Base-by-base conservation (phyloP, 2,888 invertebrate genomes). In the Lasioglossum lativentre region DNA sequence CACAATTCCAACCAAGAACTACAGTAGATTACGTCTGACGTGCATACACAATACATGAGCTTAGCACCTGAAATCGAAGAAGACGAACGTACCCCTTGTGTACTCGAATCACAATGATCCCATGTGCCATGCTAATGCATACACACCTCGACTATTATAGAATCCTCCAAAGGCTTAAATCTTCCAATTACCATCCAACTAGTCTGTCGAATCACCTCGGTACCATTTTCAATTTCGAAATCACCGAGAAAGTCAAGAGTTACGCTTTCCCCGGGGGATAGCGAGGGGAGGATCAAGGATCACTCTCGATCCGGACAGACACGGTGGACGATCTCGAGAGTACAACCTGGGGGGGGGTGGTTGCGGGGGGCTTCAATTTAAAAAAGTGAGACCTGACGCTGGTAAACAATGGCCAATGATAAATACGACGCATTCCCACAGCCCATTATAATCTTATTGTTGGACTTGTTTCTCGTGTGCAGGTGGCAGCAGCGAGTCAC, bases 391-490 rank as follows among this genome's bases (percentile, higher is more conserved):
- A 92, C 82, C 90, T 90, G 88, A 91, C 91, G 90, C 90, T 86
- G 88, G 91, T 92, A 93, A 93, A 94, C 93, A 93, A 94, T 93
- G 92, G 91, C 79, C 92, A 91, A 93, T 94, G 94, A 94, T 94
- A 94, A 93, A 94, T 94, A 93, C 90, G 91, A 89, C 89, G 92
- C 91, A 92, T 92, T 93, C 92, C 91, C 91, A 89, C 90, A 80
- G 93, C 90, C 93, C 93, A 92, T 94, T 94, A 94, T 93, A 92
- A 93, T 94, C 93, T 94, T 92, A 94, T 94, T 94, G 93, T 93
- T 94, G 92, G 91, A 91, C 91, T 93, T 91, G 93, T 93, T 94
- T 92, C 89, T 92, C 91, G 87, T 91, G 89, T 88, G 92, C 92
- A 93, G 93, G 93, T 93, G 92, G 93, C 90, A 90, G 91, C 88